Base-by-base conservation (phyloP, 2,113 vertebrate genomes). In the Myotis yumanensis region DNA sequence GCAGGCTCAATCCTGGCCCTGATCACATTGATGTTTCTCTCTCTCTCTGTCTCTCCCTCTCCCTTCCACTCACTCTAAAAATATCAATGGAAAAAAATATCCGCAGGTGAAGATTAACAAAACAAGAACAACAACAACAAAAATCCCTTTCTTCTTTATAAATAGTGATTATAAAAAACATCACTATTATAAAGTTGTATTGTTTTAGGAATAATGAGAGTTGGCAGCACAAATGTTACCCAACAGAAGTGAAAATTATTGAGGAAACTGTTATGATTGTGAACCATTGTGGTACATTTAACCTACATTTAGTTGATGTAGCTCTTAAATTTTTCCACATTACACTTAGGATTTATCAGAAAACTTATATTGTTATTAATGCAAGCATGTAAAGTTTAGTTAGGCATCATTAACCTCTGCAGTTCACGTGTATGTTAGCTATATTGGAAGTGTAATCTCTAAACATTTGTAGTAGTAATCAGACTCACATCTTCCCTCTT, bases 291-390 rank as follows among this genome's bases (percentile, higher is more conserved):
- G 40, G 37, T 51, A 57, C 69, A 72, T 62, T 59, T 59, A 73
- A 3, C 43, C 23, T 88, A 7, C 37, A 3, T 57, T 52, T 96
- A 77, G 12, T 88, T 54, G 54, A 9, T 37, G 3, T 12, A 51
- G n/a, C 23, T 76, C 23, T 87, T 91, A 57, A 52, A n/a, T 68
- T 87, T 64, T 96, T 54, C 71, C 76, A 43, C 89, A 72, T 94
- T 89, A 93, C 14, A 23, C 11, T 43, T 80, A 28, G 18, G 48
- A 18, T 72, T 82, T 40, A 17, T 79, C 59, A 77, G 66, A 76
- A 59, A 68, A 81, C 77, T 76, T 80, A 25, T 62, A 2, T 23
- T 76, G 23, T 54, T 59, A 25, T 3, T 91, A 25, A 10, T 48
- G 12, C 71, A 20, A 54, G 72, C 40, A 40, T 88, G 80, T 32